Conservation (phyloP, 2,797 vertebrate genomes). For the Argentina silus region DNA sequence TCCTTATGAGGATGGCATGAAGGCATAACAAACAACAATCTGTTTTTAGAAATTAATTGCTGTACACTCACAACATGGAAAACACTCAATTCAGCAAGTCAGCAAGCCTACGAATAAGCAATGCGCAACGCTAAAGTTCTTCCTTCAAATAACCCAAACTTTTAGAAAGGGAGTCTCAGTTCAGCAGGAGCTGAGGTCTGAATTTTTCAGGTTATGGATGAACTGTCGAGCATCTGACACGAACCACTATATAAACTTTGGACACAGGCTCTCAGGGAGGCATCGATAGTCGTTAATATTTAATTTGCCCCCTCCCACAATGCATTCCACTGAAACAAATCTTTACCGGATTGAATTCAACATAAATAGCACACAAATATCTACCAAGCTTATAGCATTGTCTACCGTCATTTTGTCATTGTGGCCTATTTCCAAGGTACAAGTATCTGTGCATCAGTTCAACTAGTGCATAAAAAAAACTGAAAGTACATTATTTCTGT, state of each 20-base stretch:
- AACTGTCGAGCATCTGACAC: conserved; percentile 65
- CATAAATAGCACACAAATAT: conserved; percentile 72
- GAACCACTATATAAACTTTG: conserved; percentile 70
- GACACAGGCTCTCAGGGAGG: conserved; percentile 67
- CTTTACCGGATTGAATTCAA: conserved; percentile 68
- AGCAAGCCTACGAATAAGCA: neutral
- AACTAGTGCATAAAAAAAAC: neutral
- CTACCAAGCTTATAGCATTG: conserved; percentile 53
- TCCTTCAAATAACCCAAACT: conserved; percentile 29
- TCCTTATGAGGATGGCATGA: neutral
- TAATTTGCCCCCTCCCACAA: conserved; percentile 75
- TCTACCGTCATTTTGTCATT: conserved; percentile 41
- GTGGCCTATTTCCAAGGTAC: conserved; percentile 5
- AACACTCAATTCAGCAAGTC: neutral
- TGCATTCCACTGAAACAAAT: conserved; percentile 72
- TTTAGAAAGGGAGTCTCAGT: conserved; percentile 20
- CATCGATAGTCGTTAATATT: conserved; percentile 78
- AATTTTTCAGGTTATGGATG: conserved; percentile 69
- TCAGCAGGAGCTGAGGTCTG: conserved; percentile 34
- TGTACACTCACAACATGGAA: neutral
- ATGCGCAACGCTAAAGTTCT: conserved; percentile 14
- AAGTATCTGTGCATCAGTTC: neutral
- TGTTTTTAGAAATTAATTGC: neutral
- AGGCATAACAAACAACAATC: neutral
- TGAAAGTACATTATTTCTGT: neutral